Conservation (phyloP, 2,113 vertebrate genomes). For the Sterna hirundo region DNA sequence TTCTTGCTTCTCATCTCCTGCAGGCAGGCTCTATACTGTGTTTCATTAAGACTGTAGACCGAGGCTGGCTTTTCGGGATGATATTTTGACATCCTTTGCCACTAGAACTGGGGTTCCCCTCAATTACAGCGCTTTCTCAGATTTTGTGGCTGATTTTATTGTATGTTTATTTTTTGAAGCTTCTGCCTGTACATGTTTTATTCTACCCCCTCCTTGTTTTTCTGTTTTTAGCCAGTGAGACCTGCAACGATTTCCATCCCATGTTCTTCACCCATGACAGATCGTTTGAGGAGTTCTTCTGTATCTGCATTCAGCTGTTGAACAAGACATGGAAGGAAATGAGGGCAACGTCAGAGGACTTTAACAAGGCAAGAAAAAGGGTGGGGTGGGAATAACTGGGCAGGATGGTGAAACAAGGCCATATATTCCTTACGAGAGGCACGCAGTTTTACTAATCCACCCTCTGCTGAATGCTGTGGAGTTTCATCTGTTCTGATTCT, state of each 20-base stretch:
- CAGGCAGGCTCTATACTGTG: background rate
- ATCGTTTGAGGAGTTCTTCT: constrained; percentile 97
- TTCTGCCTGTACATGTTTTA: background rate
- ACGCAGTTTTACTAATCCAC: background rate
- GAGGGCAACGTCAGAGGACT: constrained; percentile 97
- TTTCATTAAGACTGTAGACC: background rate
- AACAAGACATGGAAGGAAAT: constrained; percentile 99
- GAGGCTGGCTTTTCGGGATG: background rate
- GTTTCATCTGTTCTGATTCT: background rate
- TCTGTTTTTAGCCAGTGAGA: constrained; percentile 92
- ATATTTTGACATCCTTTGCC: background rate
- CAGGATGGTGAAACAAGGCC: background rate
- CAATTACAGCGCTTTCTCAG: background rate
- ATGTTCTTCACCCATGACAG: constrained; percentile 99
- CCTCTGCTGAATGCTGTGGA: background rate
- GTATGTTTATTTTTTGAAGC: background rate
- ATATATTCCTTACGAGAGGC: background rate
- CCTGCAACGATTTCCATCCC: constrained; percentile 98
- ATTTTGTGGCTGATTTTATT: background rate
- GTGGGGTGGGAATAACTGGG: background rate
- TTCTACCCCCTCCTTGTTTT: constrained; percentile 33
- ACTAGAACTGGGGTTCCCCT: background rate
- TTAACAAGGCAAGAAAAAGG: constrained; percentile 88
- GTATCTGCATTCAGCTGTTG: constrained; percentile 97
- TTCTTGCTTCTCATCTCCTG: background rate